Base-by-base conservation (phyloP, 2,888 invertebrate genomes). In the Cerastis rubricosa region DNA sequence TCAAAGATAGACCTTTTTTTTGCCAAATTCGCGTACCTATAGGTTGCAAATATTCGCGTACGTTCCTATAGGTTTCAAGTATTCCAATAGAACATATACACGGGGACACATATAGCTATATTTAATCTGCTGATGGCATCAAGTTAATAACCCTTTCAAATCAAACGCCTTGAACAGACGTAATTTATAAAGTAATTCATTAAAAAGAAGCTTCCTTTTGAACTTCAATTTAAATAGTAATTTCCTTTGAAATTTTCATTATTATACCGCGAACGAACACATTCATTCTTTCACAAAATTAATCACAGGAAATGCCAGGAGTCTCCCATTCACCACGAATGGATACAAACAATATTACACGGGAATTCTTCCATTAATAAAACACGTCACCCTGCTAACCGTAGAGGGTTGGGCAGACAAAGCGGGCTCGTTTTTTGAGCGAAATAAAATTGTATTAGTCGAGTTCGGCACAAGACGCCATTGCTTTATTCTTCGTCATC, bases 381-480 rank as follows among this genome's bases (percentile, higher is more conserved):
- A 67, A 71, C 72, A 57, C 72, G 54, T 65, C 49, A 54, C 35
- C 22, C 17, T 76, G 17, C 17, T 65, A 61, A 35, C 69, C n/a
- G 47, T 57, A 64, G 45, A 17, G 47, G 69, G 71, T 35, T 22
- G 61, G 35, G 66, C 61, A 77, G 63, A 67, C 66, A 59, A 63
- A 81, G 76, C 57, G 40, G 5, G 63, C 61, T 73, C 57, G 61
- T 73, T 81, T 49, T 57, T 66, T 45, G 49, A 70, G 57, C 12
- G 66, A 64, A 72, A 69, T 81, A 76, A 70, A 76, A 76, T 82
- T 63, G 63, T 70, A 64, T 82, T 76, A 66, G 57, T 59, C 1
- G 54, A 71, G 59, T 71, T 57, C 2, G 45, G 59, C 17, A n/a
- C 70, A 9, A 66, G 71, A 29, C 74, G 70, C n/a, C 59, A 17